phyloP scores from a whole-genome alignment of 2,888 invertebrate species.

The Epinotia nisella region DNA sequence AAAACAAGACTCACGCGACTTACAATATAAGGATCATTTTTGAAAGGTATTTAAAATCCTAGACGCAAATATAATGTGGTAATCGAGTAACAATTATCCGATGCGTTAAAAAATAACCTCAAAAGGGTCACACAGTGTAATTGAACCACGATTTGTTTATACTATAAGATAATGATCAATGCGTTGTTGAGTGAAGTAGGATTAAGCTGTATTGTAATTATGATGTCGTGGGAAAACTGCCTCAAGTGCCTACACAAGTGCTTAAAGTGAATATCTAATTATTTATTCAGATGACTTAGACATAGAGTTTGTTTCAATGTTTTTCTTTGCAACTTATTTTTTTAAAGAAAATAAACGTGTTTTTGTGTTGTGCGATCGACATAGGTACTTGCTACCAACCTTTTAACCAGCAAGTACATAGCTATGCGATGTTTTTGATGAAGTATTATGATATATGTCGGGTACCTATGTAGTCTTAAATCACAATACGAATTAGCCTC shows the following conservation, averaged over 20 bases:
- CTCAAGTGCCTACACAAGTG: constrained; percentile 23
- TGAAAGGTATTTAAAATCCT: constrained; percentile 22
- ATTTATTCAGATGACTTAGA: too few relatives aligned
- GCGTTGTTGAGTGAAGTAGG: constrained; percentile 37
- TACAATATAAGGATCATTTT: constrained; percentile 52
- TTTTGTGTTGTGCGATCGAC: too few relatives aligned
- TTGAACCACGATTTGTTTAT: constrained; percentile 72
- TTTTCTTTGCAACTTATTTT: too few relatives aligned
- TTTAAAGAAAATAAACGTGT: too few relatives aligned
- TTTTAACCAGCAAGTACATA: too few relatives aligned
- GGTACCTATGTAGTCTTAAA: too few relatives aligned
- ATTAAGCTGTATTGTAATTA: constrained; percentile 42
- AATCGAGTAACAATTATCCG: constrained; percentile 60
- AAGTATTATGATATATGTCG: too few relatives aligned
- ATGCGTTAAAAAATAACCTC: constrained; percentile 61
- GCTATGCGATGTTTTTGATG: too few relatives aligned
- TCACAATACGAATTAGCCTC: too few relatives aligned
- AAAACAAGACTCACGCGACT: constrained; percentile 24
- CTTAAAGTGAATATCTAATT: neutral
- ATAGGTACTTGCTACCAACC: too few relatives aligned
- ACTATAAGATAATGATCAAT: constrained; percentile 59
- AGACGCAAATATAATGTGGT: constrained; percentile 43
- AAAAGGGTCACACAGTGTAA: constrained; percentile 72
- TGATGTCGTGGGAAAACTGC: constrained; percentile 41
- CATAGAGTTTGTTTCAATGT: too few relatives aligned